phyloP scores from a whole-genome alignment of 2,888 invertebrate genomes.

The Zele albiditarsus region DNA sequence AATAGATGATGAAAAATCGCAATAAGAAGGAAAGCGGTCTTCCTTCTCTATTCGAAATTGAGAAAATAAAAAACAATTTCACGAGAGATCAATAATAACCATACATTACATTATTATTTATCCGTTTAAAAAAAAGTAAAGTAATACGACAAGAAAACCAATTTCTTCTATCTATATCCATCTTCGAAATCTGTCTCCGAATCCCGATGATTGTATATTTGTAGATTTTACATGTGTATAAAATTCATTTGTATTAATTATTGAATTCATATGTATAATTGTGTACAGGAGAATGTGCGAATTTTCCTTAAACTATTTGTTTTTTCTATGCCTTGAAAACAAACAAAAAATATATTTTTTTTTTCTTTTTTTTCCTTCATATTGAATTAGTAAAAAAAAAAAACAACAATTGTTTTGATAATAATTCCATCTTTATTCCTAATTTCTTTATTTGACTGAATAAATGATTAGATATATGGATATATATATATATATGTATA shows the following conservation, averaged over 20 bases:
- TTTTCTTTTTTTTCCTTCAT: slow-evolving; percentile 19
- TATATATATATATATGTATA: not conserved
- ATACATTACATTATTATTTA: not conserved
- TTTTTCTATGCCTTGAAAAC: slow-evolving; percentile 19
- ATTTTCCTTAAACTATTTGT: not conserved
- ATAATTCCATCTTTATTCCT: not conserved
- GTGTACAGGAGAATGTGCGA: too few relatives aligned
- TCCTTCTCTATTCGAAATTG: slow-evolving; percentile 1
- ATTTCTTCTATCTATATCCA: slow-evolving; percentile 1
- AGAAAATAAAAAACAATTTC: not conserved
- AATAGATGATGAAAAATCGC: not conserved
- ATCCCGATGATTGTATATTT: slow-evolving; percentile 39
- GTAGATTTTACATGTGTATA: slow-evolving; percentile 37
- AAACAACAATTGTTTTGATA: not conserved
- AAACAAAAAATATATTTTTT: slow-evolving; percentile 16
- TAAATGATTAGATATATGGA: not conserved
- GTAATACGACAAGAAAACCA: not conserved
- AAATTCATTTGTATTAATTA: slow-evolving; percentile 34
- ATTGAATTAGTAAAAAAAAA: not conserved
- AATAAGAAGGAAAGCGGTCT: slow-evolving; percentile 9
- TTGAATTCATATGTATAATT: slow-evolving; percentile 30
- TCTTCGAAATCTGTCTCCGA: slow-evolving; percentile 7
- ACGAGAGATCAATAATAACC: not conserved
- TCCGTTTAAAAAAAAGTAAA: not conserved
- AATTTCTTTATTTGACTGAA: not conserved